Percentiles rank a stretch among this genome's conserved stretches.
These are phyloP conservation scores for Siderastrea radians DNA, from an alignment of 92 coral and sea anemone genomes.

Conservation along the genomic window DNA sequence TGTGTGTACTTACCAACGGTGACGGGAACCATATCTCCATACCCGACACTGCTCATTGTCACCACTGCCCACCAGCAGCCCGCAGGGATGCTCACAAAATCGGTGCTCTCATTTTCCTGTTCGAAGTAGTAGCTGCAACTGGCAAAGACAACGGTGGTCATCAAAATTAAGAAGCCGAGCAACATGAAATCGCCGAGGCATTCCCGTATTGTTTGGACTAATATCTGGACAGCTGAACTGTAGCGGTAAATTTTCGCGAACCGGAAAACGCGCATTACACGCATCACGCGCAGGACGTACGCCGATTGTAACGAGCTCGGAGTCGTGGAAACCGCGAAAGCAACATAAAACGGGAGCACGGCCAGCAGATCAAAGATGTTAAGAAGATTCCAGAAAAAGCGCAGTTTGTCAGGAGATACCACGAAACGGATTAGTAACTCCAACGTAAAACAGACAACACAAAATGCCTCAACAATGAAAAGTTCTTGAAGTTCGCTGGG, in stretches of 20 bases:
- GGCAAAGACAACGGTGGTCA: constrained; percentile 68
- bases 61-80: constrained; percentile 79
- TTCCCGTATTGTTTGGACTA: constrained; percentile 69
- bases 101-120: constrained; percentile 57
- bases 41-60: constrained; percentile 73
- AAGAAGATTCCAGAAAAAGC: constrained; percentile 56
- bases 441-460: constrained; percentile 65
- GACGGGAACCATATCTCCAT: constrained; percentile 78
- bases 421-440: constrained; percentile 61
- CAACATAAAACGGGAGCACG: constrained; percentile 59
- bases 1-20: constrained; percentile 52
- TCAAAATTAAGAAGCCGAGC: constrained; percentile 64
- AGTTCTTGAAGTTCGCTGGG: constrained; percentile 5
- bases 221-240: constrained; percentile 63
- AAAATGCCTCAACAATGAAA: constrained; percentile 57
- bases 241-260: constrained; percentile 71
- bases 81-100: constrained; percentile 75
- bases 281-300: constrained; percentile 60
- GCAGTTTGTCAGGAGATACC: constrained; percentile 63
- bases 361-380: constrained; percentile 68
- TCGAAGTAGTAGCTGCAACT: constrained; percentile 79
- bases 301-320: constrained; percentile 22
- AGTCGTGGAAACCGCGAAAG: constrained; percentile 36
- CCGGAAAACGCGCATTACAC: constrained; percentile 60
- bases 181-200: constrained; percentile 65